A percentile compares a stretch with the other conserved stretches of the same genome.
Evolutionary conservation across 2,888 invertebrate species (phyloP).

Genomic region (Siphlonurus alternatus): DNA sequence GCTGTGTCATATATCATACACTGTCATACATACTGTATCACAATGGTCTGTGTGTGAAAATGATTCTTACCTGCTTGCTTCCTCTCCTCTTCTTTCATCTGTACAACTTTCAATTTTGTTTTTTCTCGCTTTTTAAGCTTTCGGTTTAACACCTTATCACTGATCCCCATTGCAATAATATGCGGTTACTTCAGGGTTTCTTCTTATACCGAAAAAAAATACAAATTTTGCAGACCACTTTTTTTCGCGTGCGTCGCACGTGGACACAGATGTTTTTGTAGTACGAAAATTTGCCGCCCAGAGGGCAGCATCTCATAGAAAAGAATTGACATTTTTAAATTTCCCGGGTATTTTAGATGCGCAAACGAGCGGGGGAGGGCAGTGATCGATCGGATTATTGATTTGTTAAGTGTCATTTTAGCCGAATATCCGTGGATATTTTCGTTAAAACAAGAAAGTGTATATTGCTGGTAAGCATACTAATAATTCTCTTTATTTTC

Average conservation of each 20-base stretch:
- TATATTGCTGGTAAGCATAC: background rate
- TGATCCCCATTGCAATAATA: background rate
- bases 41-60: no score
- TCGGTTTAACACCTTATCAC: slow-evolving; percentile 51
- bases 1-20: no score
- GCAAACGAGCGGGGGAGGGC: background rate
- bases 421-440: background rate
- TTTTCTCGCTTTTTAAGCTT: slow-evolving; percentile 65
- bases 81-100: slow-evolving; percentile 32
- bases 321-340: background rate
- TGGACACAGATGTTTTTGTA: background rate
- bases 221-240: no score
- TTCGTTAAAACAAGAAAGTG: background rate
- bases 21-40: no score
- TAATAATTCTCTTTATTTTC: background rate
- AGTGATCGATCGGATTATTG: background rate
- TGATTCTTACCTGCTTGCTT: background rate
- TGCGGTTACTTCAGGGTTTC: background rate
- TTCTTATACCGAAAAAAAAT: background rate
- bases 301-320: background rate
- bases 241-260: background rate
- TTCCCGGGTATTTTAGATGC: background rate
- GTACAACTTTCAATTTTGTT: slow-evolving; percentile 41
- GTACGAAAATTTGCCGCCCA: background rate
- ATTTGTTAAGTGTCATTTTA: background rate